A percentile compares a stretch with the other conserved stretches of the same genome.
These are phyloP conservation scores for Zaprionus vittiger DNA, from an alignment of 1,140 invertebrate genomes.

Conservation along the genomic window DNA sequence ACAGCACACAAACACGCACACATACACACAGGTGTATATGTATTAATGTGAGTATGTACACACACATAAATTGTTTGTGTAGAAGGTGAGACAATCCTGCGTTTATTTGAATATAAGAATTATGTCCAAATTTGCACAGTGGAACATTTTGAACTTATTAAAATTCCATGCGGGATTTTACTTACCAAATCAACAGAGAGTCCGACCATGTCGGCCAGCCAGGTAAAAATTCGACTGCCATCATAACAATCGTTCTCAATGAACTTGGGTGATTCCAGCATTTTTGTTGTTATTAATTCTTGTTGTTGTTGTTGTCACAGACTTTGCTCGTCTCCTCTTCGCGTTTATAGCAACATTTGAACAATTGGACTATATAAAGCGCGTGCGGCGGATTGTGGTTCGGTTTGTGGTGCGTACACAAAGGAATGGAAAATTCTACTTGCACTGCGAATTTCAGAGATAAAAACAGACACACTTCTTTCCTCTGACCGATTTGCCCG, in stretches of 20 bases:
- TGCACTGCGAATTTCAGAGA: conserved; percentile 29
- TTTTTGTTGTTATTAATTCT: conserved; percentile 47
- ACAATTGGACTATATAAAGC: conserved; percentile 33
- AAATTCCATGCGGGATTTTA: conserved; percentile 9
- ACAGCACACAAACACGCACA: background rate
- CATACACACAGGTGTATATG: background rate
- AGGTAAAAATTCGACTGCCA: conserved; percentile 86
- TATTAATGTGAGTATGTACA: background rate
- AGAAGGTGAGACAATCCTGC: background rate
- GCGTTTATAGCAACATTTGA: conserved; percentile 60
- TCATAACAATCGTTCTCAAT: conserved; percentile 85
- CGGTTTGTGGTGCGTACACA: conserved; percentile 13
- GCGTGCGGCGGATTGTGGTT: conserved; percentile 16
- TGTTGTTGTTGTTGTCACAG: conserved; percentile 16
- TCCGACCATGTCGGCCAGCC: conserved; percentile 86
- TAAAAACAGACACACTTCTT: conserved; percentile 12
- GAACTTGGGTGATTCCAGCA: conserved; percentile 78
- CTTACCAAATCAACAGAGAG: conserved; percentile 88
- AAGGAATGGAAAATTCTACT: conserved; percentile 43
- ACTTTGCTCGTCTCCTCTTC: background rate
- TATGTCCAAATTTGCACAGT: background rate
- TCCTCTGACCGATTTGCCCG: background rate
- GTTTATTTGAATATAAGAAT: background rate
- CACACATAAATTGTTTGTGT: background rate
- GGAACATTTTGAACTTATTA: background rate